These are phyloP conservation scores for Cyanocitta stelleri DNA, from an alignment of 2,113 vertebrate genomes.

Conservation along the genomic window DNA sequence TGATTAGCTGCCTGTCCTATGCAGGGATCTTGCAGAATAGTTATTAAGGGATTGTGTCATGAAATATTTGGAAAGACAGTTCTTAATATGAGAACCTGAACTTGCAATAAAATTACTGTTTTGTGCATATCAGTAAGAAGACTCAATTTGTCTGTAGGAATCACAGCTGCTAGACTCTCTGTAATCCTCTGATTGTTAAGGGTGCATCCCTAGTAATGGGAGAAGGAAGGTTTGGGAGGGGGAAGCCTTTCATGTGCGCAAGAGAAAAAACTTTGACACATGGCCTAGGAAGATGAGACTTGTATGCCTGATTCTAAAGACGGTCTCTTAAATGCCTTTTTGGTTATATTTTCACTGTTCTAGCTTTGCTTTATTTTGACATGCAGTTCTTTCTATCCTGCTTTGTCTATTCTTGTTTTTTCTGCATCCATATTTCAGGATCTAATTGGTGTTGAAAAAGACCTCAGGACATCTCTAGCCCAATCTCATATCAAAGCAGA, in stretches of 20 bases:
- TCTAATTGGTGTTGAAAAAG: not conserved
- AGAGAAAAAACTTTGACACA: not conserved
- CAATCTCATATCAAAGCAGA: not conserved
- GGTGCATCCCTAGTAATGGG: not conserved
- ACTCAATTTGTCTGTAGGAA: not conserved
- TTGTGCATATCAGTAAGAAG: not conserved
- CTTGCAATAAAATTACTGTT: not conserved
- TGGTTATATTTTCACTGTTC: not conserved
- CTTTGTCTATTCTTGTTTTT: not conserved
- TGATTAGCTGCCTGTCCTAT: not conserved
- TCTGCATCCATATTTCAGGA: not conserved
- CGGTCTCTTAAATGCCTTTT: not conserved
- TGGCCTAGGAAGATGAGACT: not conserved
- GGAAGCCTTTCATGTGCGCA: not conserved
- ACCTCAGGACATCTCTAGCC: not conserved
- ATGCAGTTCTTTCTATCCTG: not conserved
- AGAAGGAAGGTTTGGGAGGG: not conserved
- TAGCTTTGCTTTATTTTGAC: not conserved
- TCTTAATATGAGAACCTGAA: not conserved
- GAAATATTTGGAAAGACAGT: not conserved
- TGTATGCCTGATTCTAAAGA: not conserved
- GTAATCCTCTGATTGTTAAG: not conserved
- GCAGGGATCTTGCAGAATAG: not conserved
- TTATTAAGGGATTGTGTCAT: not conserved
- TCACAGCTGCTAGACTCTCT: not conserved